These are phyloP conservation scores for Caranx ignobilis DNA, from an alignment of 2,113 vertebrate genomes.

Conservation along the genomic window DNA sequence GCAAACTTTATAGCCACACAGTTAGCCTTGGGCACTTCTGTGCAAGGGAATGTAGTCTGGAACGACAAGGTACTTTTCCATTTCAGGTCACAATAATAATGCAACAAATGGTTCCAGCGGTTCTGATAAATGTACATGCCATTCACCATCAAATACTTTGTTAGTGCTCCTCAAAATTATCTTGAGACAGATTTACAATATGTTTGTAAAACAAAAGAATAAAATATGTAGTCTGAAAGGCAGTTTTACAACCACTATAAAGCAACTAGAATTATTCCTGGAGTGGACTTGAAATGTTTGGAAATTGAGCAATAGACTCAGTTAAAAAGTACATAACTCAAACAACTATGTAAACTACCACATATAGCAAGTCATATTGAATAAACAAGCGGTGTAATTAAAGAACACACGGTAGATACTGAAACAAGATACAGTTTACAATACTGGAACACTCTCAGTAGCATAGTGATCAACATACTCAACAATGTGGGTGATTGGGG, in stretches of 20 bases:
- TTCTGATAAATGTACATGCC: neutral
- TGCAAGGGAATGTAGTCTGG: too few species aligned
- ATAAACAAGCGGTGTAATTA: neutral
- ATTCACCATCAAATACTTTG: too few species aligned
- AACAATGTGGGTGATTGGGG: neutral
- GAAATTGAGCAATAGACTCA: neutral
- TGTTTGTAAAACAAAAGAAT: too few species aligned
- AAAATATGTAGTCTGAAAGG: too few species aligned
- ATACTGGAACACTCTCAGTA: conserved; percentile 8
- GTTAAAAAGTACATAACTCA: neutral
- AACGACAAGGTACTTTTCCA: too few species aligned
- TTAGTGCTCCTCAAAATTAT: neutral
- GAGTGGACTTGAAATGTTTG: neutral
- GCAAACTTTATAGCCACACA: neutral
- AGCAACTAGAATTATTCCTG: too few species aligned
- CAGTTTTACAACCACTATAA: too few species aligned
- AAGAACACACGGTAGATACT: neutral
- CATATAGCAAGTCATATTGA: neutral
- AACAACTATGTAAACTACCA: neutral
- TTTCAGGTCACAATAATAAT: neutral
- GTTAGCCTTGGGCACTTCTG: too few species aligned
- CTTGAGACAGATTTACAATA: neutral
- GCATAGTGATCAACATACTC: conserved; percentile 16
- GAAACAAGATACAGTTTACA: conserved; percentile 13
- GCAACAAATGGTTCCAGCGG: neutral